Base-by-base conservation (phyloP, 2,113 vertebrate species). In the Panthera leo region DNA sequence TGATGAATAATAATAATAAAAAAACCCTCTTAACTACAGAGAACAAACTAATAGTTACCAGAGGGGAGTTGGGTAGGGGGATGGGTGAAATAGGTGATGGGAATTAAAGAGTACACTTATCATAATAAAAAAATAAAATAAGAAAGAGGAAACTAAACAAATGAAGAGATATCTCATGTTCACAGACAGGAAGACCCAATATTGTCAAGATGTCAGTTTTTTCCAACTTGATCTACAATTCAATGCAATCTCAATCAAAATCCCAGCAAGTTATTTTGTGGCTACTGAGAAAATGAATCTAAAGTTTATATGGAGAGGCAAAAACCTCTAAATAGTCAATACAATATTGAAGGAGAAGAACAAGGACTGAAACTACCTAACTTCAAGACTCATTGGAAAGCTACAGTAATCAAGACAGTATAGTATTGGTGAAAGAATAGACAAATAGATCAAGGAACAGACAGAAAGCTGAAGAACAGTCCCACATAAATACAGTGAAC, bases 141-240 rank as follows among this genome's bases (percentile, higher is more conserved):
- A 75, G 23, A 42, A 84, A 89, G 36, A 68, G 86, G 92, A 48
- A 80, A 67, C 36, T 76, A 92, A 84, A 83, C 84, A 94, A 89
- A 89, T 42, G 39, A 58, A 78, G 58, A 78, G 34, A 53, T 9
- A 89, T 34, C 31, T 23, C n/a, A 83, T 67, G 36, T 45, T 85
- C 70, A 76, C 36, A 11, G 27, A 83, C 29, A 79, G 14, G n/a
- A 94, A 42, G 63, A 91, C 12, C 79, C 65, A 93, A 31, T 89
- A 91, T 27, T 88, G 55, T 67, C 48, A 90, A 91, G 55, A 84
- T 51, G 53, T 76, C 76, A 39, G 34, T 93, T 85, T 82, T 90
- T 93, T 4, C 45, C 67, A 91, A 88, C 5, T 84, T 91, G 39
- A 88, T 87, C 82, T 94, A 91, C 12, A 96, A 63, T 63, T 91